Evolutionary conservation across 2,113 vertebrate genomes (phyloP), one percentile per base, ranked within the genome.

Genomic region (Oryzias melastigma): DNA sequence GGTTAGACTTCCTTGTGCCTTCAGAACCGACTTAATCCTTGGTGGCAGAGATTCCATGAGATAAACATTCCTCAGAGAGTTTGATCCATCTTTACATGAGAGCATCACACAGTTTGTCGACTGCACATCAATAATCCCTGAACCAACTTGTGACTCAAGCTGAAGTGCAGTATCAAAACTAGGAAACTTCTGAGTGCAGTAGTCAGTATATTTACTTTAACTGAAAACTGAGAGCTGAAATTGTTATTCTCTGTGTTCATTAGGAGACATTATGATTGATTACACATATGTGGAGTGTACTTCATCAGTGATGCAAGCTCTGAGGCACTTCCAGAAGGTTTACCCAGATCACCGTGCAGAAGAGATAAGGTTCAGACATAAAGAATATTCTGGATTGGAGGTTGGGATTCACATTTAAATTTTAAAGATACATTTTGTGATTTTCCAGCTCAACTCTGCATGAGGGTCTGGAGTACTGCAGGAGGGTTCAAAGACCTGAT

Each of bases 181-280:
- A n/a, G n/a, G n/a, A n/a, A n/a, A n/a, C n/a, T n/a, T n/a, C n/a
- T n/a, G n/a, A n/a, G n/a, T n/a, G n/a, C n/a, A n/a, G n/a, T n/a
- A n/a, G n/a, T n/a, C n/a, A n/a, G n/a, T n/a, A n/a, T n/a, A n/a
- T n/a, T n/a, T n/a, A n/a, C n/a, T n/a, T n/a, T n/a, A n/a, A n/a
- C n/a, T n/a, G n/a, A n/a, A n/a, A n/a, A n/a, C n/a, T n/a, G n/a
- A n/a, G n/a, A n/a, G n/a, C n/a, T n/a, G n/a, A n/a, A n/a, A n/a
- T n/a, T 24, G 7, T n/a, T 20, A 4, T 3, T 14, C 5, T 35
- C 6, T 7, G 41, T 40, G 22, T 29, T 42, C n/a, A 35, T 53
- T 84, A 98, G 96, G 96, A 3, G 93, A 98, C 85, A 97, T 98
- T 68, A 98, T 99, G 95, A 95, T 98, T 0, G 96, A 99, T 89